phyloP scores from a whole-genome alignment of 1,140 invertebrate genomes.

The Papilio aristodemus region DNA sequence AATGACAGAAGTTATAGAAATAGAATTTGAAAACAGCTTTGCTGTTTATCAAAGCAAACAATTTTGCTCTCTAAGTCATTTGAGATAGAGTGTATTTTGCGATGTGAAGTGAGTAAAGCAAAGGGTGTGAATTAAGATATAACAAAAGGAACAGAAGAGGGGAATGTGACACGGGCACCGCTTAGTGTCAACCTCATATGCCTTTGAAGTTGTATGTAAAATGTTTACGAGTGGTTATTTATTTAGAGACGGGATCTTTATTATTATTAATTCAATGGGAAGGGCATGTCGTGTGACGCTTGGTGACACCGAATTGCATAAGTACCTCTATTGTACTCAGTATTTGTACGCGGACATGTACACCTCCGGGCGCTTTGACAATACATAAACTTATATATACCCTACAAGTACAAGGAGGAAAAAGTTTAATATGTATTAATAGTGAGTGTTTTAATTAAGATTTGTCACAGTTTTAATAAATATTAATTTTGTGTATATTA shows the following conservation, averaged over 20 bases:
- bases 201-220: conserved; percentile 69
- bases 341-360: conserved; percentile 11
- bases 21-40: conserved; percentile 55
- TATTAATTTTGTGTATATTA: too few species aligned
- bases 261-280: conserved; percentile 24
- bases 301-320: conserved; percentile 17
- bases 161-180: conserved; percentile 65
- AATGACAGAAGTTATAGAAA: conserved; percentile 40
- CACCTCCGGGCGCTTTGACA: conserved; percentile 2
- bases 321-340: not conserved
- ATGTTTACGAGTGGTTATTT: conserved; percentile 59
- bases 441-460: too few species aligned
- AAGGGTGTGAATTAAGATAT: conserved; percentile 78
- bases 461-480: too few species aligned
- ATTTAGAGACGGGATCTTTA: conserved; percentile 40
- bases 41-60: not conserved
- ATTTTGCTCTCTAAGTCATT: conserved; percentile 40
- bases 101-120: conserved; percentile 38
- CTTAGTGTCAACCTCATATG: conserved; percentile 73
- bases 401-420: not conserved
- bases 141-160: conserved; percentile 65
- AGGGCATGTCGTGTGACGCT: conserved; percentile 18
- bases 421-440: too few species aligned
- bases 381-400: not conserved
- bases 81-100: conserved; percentile 36